Conservation (phyloP, 2,888 invertebrate species). For the Oconnorella tubifera region DNA sequence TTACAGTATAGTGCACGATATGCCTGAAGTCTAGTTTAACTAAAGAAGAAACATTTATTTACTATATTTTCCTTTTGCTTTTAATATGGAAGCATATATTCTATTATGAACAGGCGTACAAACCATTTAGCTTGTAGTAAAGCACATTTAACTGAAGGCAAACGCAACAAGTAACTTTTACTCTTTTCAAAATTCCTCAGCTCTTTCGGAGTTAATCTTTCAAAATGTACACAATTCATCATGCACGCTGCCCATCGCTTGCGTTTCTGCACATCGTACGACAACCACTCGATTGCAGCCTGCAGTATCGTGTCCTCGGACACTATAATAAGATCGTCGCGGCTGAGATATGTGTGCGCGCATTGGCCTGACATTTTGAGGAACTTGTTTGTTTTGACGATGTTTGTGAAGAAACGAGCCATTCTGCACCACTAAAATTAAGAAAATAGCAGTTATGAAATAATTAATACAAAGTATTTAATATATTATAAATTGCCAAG, state of each 20-base stretch:
- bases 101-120: no score
- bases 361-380: neutral
- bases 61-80: no score
- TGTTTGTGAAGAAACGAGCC: neutral
- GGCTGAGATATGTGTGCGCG: neutral
- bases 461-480: no score
- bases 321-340: neutral
- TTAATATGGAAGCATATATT: no score
- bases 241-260: neutral
- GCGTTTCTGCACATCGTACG: neutral
- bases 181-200: neutral
- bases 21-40: no score
- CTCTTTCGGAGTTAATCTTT: neutral
- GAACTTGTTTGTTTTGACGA: neutral
- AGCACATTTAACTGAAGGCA: neutral
- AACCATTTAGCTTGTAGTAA: neutral
- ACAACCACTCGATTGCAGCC: neutral
- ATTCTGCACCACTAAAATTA: neutral
- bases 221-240: neutral
- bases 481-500: no score
- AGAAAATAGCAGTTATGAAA: neutral
- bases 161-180: neutral
- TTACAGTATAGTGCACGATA: no score
- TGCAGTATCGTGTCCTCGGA: neutral
- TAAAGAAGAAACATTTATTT: no score